Percentiles rank a stretch among this genome's conserved stretches.
Conservation (phyloP, 2,797 vertebrate species). For the Serranus cabrilla region DNA sequence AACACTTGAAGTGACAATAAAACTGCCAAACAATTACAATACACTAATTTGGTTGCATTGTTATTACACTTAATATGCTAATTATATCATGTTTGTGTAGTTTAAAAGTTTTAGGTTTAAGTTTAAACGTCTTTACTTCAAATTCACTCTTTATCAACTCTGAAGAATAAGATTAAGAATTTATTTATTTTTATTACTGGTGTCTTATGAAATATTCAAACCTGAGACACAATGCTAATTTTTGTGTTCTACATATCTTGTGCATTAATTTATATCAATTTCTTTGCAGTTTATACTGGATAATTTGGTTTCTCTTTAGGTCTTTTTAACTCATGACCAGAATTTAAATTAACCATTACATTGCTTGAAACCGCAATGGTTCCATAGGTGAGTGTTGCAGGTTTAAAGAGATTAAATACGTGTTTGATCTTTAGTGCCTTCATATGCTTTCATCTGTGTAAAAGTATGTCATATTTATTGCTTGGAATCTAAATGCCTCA, state of each 20-base stretch:
- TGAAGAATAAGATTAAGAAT: no score
- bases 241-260: background rate
- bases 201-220: constrained; percentile 7
- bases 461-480: background rate
- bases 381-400: background rate
- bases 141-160: background rate
- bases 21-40: background rate
- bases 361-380: no score
- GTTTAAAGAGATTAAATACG: background rate
- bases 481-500: background rate
- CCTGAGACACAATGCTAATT: background rate
- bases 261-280: background rate
- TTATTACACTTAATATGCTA: background rate
- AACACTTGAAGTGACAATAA: background rate
- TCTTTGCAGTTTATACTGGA: background rate
- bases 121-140: background rate
- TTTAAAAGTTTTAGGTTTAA: background rate
- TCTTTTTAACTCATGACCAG: background rate
- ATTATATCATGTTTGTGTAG: rapidly evolving
- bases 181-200: background rate
- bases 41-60: no score
- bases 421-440: background rate
- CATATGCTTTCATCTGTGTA: background rate
- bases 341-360: background rate
- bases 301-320: background rate